These are phyloP conservation scores for Marasmarcha lunaedactyla DNA, from an alignment of 2,888 invertebrate genomes.

Conservation along the genomic window DNA sequence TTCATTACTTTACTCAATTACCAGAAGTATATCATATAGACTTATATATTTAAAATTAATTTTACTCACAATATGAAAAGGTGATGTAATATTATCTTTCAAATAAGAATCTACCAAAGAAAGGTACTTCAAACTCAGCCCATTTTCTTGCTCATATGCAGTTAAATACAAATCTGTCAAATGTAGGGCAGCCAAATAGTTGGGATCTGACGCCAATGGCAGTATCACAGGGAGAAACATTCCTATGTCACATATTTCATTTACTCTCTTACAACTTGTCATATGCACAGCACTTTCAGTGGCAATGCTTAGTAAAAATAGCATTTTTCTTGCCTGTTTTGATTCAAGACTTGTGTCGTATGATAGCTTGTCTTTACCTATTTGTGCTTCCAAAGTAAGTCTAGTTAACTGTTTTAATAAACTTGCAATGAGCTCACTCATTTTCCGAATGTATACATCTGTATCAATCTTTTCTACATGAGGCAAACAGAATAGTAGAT, in stretches of 20 bases:
- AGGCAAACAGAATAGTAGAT: conserved; percentile 66
- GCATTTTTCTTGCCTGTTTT: conserved; percentile 41
- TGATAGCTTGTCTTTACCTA: conserved; percentile 32
- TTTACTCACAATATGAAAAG: conserved; percentile 73
- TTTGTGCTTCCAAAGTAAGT: conserved; percentile 37
- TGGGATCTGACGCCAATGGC: conserved; percentile 50
- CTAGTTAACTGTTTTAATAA: conserved; percentile 30
- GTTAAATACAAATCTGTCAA: conserved; percentile 66
- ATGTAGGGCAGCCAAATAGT: conserved; percentile 59
- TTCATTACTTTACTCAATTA: too few species aligned
- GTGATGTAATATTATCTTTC: conserved; percentile 75
- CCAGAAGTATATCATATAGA: too few species aligned
- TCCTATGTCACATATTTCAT: conserved; percentile 52
- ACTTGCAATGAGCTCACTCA: conserved; percentile 41
- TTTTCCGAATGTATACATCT: conserved; percentile 27
- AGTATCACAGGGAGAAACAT: conserved; percentile 48
- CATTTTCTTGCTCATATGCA: conserved; percentile 54
- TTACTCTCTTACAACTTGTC: conserved; percentile 52
- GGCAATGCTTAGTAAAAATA: conserved; percentile 69
- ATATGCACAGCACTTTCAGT: conserved; percentile 73
- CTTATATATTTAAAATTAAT: too few species aligned
- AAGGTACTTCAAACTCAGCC: conserved; percentile 47
- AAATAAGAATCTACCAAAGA: conserved; percentile 62
- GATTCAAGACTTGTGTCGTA: conserved; percentile 37
- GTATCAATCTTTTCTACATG: conserved; percentile 62